Evolutionary conservation across 1,140 invertebrate genomes (phyloP).

Genomic region (Nephotettix cincticeps): DNA sequence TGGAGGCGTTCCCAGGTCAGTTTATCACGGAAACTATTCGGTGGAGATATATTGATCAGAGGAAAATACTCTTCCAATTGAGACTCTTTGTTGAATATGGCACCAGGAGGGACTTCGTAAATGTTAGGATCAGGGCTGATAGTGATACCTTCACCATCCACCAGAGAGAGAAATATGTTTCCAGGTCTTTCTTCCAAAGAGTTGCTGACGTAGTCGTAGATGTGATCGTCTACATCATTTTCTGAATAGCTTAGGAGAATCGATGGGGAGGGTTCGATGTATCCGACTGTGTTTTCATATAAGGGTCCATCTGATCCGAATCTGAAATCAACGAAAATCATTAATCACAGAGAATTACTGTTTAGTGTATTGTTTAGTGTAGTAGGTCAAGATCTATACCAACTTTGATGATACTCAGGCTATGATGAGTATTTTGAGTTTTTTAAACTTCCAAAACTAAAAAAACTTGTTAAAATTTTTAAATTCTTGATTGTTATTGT

Average conservation of each 20-base stretch:
- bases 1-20: constrained; percentile 18
- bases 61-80: background rate
- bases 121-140: constrained; percentile 34
- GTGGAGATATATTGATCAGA: constrained; percentile 27
- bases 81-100: constrained; percentile 22
- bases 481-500: too few relatives aligned
- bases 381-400: background rate
- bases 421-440: too few relatives aligned
- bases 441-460: too few relatives aligned
- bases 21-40: constrained; percentile 32
- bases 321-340: background rate
- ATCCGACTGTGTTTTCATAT: constrained; percentile 11
- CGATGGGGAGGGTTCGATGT: background rate
- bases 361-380: background rate
- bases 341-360: background rate
- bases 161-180: constrained; percentile 29
- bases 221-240: constrained; percentile 29
- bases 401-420: background rate
- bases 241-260: background rate
- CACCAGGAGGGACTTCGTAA: constrained; percentile 33
- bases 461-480: too few relatives aligned
- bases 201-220: constrained; percentile 27
- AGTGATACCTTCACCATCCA: constrained; percentile 15
- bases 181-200: constrained; percentile 5
- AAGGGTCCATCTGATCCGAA: background rate